Evolutionary conservation across 2,113 vertebrate species (phyloP).

Genomic region (Kobus ellipsiprymnus): DNA sequence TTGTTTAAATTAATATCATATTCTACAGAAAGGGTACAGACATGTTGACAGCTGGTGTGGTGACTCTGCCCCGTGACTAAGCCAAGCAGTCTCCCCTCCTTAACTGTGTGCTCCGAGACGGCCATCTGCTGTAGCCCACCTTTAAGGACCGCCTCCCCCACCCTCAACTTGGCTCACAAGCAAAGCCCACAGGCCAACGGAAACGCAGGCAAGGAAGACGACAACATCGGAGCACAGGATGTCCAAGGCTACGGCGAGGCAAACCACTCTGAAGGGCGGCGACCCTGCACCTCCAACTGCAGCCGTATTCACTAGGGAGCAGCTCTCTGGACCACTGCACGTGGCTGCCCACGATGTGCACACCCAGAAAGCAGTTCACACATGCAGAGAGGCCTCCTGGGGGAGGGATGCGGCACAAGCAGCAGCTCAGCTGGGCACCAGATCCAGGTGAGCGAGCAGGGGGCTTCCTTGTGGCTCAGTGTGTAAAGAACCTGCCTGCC

Average conservation of each 20-base stretch:
- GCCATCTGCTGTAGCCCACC: fast-evolving
- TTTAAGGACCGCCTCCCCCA: background rate
- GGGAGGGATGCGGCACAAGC: fast-evolving
- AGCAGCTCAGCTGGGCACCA: background rate
- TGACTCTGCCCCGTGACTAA: background rate
- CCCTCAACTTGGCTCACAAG: background rate
- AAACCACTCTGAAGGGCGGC: background rate
- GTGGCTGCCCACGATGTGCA: background rate
- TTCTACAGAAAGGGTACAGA: background rate
- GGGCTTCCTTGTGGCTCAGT: background rate
- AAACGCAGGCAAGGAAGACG: background rate
- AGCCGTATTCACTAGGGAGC: too few relatives aligned
- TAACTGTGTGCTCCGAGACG: background rate
- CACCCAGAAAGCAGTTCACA: background rate
- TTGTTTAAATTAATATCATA: background rate
- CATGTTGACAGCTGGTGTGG: background rate
- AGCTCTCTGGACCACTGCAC: background rate
- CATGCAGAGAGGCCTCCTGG: fast-evolving
- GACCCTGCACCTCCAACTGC: fast-evolving
- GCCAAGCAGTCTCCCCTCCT: background rate
- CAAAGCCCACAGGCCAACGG: background rate
- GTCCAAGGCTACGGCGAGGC: background rate
- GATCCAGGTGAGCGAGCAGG: background rate
- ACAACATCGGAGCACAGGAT: fast-evolving
- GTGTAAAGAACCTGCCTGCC: background rate